Base-by-base conservation (phyloP, 2,113 vertebrate genomes). In the Girardinichthys multiradiatus region DNA sequence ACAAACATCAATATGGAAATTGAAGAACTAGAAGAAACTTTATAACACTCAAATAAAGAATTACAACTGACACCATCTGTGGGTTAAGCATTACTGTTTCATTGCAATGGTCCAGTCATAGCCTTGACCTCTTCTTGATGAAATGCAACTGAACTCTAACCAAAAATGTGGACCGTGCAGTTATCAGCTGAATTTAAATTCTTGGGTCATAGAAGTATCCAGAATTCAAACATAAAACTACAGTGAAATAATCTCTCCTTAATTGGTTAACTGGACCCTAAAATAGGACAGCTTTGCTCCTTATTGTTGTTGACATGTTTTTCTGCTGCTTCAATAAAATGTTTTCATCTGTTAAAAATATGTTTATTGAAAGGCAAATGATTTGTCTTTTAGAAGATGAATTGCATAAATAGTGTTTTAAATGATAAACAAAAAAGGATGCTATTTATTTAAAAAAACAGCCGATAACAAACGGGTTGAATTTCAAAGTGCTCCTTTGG, bases 301-400 rank as follows among this genome's bases (percentile, higher is more conserved):
- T 66, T 89, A 85, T 83, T 76, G 82, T 84, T 90, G 85, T 90
- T 91, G 89, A 90, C 89, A 86, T 91, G 89, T 90, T 87, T 87
- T 87, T 88, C 76, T 57, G 57, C 81, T 37, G 81, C 85, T 91
- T 91, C 88, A 91, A 87, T 91, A 82, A 76, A 65, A 81, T 66
- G 77, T 31, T 86, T 80, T 83, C 76, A 88, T 77, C 84, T 70
- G 87, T 88, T 89, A 89, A 88, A 91, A 92, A 88, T 90, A 90
- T 64, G 86, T 81, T 80, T 81, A 83, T 77, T 86, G 77, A 90
- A 86, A 89, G 57, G 61, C 76, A 86, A 88, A 88, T 74, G 77
- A 74, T 86, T 87, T 68, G 83, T 82, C 81, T 87, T 92, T 92
- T 88, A 79, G 78, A 87, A 86, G 89, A 92, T 84, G 87, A 92